Evolutionary conservation across 2,113 vertebrate species (phyloP).

Genomic region (Numenius arquata): DNA sequence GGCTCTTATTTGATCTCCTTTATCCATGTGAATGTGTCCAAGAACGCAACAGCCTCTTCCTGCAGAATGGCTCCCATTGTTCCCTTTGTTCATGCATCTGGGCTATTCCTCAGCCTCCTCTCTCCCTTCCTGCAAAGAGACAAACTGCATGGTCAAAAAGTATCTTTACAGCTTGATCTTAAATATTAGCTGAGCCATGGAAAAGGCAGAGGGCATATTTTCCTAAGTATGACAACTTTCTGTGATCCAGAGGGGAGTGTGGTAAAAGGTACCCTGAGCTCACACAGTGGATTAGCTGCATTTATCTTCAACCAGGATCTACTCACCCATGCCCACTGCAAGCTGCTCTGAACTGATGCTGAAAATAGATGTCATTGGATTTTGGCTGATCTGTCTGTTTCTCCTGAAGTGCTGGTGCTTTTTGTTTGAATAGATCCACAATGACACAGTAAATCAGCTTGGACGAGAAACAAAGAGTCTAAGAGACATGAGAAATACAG

Average conservation of each 20-base stretch:
- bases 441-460: not conserved
- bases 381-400: not conserved
- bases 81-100: not conserved
- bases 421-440: not conserved
- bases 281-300: not conserved
- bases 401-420: not conserved
- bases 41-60: conserved; percentile 11
- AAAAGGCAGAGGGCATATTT: not conserved
- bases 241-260: not conserved
- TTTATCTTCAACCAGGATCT: not conserved
- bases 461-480: conserved; percentile 17
- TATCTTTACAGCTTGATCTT: not conserved
- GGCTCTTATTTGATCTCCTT: conserved; percentile 35
- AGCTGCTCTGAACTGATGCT: not conserved
- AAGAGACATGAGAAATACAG: not conserved
- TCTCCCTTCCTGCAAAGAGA: not conserved
- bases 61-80: conserved; percentile 35
- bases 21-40: conserved; percentile 7
- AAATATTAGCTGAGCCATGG: not conserved
- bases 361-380: not conserved
- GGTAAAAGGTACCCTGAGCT: not conserved
- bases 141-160: not conserved
- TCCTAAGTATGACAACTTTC: not conserved
- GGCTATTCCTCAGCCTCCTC: not conserved
- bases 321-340: not conserved